phyloP scores from a whole-genome alignment of 2,113 vertebrate genomes.

The Pterocles burchelli region DNA sequence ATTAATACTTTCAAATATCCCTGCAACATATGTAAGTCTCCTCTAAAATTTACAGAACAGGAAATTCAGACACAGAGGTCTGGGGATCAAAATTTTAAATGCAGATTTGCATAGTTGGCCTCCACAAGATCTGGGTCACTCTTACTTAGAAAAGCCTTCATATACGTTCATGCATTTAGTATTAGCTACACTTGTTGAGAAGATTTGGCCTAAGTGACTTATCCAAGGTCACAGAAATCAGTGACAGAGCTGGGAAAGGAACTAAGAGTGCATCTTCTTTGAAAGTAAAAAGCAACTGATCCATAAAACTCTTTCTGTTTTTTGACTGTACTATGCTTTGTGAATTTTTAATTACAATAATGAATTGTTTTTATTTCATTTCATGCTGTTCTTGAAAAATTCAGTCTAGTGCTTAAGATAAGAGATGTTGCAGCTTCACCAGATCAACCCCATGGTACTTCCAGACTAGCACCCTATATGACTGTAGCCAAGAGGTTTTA shows the following conservation, averaged over 20 bases:
- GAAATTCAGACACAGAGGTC: background rate
- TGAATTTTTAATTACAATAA: background rate
- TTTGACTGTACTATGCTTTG: background rate
- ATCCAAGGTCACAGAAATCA: background rate
- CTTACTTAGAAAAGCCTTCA: background rate
- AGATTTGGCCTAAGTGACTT: background rate
- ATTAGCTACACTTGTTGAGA: background rate
- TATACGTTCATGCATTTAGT: background rate
- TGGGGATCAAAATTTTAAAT: conserved; percentile 16
- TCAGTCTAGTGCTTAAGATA: background rate
- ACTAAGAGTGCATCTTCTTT: background rate
- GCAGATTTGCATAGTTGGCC: background rate
- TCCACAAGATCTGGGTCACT: background rate
- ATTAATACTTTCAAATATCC: background rate
- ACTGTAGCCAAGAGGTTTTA: background rate
- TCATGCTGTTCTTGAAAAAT: background rate
- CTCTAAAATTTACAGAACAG: background rate
- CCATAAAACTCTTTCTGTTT: background rate
- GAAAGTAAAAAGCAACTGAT: background rate
- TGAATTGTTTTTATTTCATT: background rate
- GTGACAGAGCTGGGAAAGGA: background rate
- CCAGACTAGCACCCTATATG: background rate
- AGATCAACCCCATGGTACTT: background rate
- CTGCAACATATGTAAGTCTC: background rate
- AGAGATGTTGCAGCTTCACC: background rate